These are phyloP conservation scores for Pterostichus niger DNA, from an alignment of 2,888 invertebrate genomes.

Conservation along the genomic window DNA sequence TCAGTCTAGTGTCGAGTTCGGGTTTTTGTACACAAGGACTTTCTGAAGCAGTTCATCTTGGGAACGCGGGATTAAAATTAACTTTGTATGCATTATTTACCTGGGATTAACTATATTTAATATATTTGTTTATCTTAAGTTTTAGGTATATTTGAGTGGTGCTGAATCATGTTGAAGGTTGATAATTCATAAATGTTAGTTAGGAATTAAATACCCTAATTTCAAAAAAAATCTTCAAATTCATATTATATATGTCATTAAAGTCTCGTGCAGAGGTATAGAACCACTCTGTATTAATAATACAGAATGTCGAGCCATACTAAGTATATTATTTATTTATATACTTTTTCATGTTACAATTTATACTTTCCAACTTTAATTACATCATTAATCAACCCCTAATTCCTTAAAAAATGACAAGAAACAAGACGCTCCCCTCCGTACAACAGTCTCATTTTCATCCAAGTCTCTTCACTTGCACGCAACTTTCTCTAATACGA, in stretches of 20 bases:
- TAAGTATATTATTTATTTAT: not conserved
- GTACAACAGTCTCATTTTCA: not conserved
- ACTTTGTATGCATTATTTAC: not conserved
- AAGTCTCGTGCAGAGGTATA: no score
- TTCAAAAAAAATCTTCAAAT: no score
- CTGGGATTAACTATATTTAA: conserved; percentile 8
- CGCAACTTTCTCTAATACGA: conserved; percentile 27
- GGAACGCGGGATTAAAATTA: conserved; percentile 2
- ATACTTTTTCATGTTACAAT: not conserved
- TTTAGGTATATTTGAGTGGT: not conserved
- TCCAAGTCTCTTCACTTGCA: not conserved
- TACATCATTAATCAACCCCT: conserved; percentile 19
- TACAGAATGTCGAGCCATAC: not conserved
- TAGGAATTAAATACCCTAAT: no score
- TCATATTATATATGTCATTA: no score
- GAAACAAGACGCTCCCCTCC: not conserved
- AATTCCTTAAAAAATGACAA: conserved; percentile 5
- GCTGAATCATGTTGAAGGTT: not conserved
- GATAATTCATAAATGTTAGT: not conserved
- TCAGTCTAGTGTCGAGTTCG: not conserved
- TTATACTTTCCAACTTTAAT: not conserved
- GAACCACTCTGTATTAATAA: no score
- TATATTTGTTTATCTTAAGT: not conserved
- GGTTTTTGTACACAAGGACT: conserved; percentile 2
- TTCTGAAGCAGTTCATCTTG: conserved; percentile 19